Percentiles rank a stretch among this genome's conserved stretches.
These are phyloP conservation scores for Osmoderma eremita DNA, from an alignment of 2,888 invertebrate genomes.

Conservation along the genomic window DNA sequence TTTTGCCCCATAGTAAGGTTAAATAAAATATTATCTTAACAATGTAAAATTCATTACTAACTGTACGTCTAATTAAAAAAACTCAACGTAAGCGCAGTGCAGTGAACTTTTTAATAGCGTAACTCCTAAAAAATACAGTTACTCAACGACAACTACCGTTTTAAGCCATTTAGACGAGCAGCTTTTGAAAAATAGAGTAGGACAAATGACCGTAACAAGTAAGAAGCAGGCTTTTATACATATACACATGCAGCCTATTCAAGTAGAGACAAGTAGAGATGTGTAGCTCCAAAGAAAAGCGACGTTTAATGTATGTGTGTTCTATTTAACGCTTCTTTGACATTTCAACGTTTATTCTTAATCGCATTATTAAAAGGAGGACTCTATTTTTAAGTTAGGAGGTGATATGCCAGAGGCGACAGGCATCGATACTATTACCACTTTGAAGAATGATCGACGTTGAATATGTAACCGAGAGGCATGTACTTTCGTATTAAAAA, in stretches of 20 bases:
- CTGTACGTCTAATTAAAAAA: too few species aligned
- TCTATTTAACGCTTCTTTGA: constrained; percentile 33
- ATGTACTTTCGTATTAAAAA: too few species aligned
- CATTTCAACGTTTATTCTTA: constrained; percentile 30
- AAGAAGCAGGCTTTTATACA: background rate
- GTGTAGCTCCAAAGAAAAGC: background rate
- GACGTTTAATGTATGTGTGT: background rate
- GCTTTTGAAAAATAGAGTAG: constrained; percentile 18
- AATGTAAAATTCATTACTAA: too few species aligned
- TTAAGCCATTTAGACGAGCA: background rate
- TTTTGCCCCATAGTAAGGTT: too few species aligned
- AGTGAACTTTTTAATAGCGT: too few species aligned
- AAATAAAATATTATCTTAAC: too few species aligned
- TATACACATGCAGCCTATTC: background rate
- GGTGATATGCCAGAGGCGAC: constrained; percentile 5
- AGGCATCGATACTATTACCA: background rate
- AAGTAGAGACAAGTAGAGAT: background rate
- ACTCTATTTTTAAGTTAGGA: constrained; percentile 2
- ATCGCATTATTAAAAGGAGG: constrained; percentile 21
- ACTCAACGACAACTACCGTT: constrained; percentile 9
- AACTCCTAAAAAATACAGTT: constrained; percentile 16
- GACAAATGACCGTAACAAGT: constrained; percentile 1
- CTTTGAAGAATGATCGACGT: too few species aligned
- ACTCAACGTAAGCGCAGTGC: too few species aligned
- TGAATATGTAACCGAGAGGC: too few species aligned